A percentile compares a stretch with the other conserved stretches of the same genome.
Conservation (phyloP, 2,888 invertebrate species). For the Sialis lutaria region DNA sequence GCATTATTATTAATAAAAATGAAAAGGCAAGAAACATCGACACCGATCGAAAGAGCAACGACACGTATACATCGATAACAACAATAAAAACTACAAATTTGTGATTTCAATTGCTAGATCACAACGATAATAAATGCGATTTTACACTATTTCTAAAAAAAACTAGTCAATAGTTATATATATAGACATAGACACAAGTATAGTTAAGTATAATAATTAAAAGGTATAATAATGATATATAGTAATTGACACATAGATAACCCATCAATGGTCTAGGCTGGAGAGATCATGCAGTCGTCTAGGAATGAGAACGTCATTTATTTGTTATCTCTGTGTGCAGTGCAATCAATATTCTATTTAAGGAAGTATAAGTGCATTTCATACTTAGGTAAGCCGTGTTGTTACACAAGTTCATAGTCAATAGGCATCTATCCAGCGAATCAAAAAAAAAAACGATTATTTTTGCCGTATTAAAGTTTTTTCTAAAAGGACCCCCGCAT, state of each 20-base stretch:
- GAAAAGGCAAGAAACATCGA: constrained; percentile 9
- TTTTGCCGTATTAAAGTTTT: too few relatives aligned
- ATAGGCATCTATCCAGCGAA: too few relatives aligned
- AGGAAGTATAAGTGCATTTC: too few relatives aligned
- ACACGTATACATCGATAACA: constrained; percentile 23
- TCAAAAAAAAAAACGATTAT: too few relatives aligned
- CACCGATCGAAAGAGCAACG: constrained; percentile 20
- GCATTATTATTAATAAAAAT: constrained; percentile 28
- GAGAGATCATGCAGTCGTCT: too few relatives aligned
- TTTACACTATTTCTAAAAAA: constrained; percentile 3
- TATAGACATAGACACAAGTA: constrained; percentile 9
- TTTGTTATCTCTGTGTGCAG: too few relatives aligned
- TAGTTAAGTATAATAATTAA: constrained; percentile 6
- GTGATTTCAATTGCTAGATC: constrained; percentile 3
- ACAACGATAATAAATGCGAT: constrained; percentile 10
- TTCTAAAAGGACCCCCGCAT: too few relatives aligned
- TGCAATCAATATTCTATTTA: too few relatives aligned
- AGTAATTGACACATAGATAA: constrained; percentile 10
- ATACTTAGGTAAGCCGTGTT: too few relatives aligned
- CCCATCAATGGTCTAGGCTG: background rate
- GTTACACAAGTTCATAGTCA: too few relatives aligned
- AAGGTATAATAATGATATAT: constrained; percentile 8
- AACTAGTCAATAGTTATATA: constrained; percentile 8
- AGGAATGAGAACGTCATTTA: too few relatives aligned
- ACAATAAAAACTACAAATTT: constrained; percentile 3